phyloP scores from a whole-genome alignment of 2,113 vertebrate species.

The Pavo muticus region DNA sequence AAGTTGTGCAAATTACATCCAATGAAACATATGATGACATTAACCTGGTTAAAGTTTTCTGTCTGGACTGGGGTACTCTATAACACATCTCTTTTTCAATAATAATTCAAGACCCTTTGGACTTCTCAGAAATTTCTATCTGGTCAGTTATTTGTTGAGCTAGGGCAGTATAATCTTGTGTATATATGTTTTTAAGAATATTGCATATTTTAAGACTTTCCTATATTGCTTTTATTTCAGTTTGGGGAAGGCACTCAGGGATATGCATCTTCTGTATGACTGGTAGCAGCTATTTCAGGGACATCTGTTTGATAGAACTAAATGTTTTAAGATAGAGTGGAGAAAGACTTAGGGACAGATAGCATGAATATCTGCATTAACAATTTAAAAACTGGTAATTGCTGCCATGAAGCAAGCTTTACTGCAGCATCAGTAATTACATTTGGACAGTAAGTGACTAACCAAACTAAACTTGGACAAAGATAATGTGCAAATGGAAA shows the following conservation, averaged over 20 bases:
- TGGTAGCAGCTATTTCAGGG: neutral
- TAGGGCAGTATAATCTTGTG: neutral
- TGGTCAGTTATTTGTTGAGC: neutral
- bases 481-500: neutral
- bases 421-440: neutral
- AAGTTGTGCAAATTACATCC: no score
- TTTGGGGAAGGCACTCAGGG: neutral
- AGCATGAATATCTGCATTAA: neutral
- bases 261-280: neutral
- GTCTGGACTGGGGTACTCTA: neutral
- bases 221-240: neutral
- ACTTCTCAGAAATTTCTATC: neutral
- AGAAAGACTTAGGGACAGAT: neutral
- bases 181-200: neutral
- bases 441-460: neutral
- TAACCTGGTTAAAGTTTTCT: neutral
- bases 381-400: neutral
- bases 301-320: neutral
- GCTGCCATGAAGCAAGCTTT: neutral
- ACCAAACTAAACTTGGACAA: neutral
- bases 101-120: neutral
- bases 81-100: neutral
- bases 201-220: neutral
- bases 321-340: neutral
- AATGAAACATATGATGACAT: rapidly evolving